Base-by-base conservation (phyloP, 2,888 invertebrate species). In the Agonum fuliginosum region DNA sequence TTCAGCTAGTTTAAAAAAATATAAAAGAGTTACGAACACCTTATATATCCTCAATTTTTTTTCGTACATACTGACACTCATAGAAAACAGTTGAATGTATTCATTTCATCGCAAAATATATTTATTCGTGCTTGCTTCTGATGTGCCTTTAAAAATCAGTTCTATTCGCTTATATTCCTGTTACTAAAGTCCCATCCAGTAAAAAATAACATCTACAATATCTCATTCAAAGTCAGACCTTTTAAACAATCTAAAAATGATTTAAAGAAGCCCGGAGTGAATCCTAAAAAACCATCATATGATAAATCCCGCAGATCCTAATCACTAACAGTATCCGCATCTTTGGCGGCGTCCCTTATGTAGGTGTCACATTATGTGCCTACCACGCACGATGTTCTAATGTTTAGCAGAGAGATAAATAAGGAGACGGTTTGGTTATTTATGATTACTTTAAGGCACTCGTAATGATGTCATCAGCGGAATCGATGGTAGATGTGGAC, bases 381-480 rank as follows among this genome's bases (percentile, higher is more conserved):
- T 54, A 54, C 54, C 43, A 43, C 43, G 43, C 43, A 43, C 43
- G n/a, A 8, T n/a, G n/a, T n/a, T n/a, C n/a, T n/a, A n/a, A n/a
- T n/a, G n/a, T n/a, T n/a, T n/a, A n/a, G n/a, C n/a, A n/a, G n/a
- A n/a, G n/a, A n/a, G n/a, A 20, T 22, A 54, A 54, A 54, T 22
- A 20, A 8, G 22, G 17, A 19, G 54, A 22, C 54, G n/a, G 20
- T 54, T 10, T 2, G 54, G 1, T 19, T 19, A 54, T 54, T 54
- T 54, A 54, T 54, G 14, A 54, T 20, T 2, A 54, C 54, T 54
- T 10, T n/a, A 12, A 22, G 54, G 20, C 19, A 20, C 54, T 17
- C n/a, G 43, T 43, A 54, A 54, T 54, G 54, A 54, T 54, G 54
- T 54, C 54, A 54, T 54, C 54, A 54, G 54, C 14, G 43, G n/a